These are phyloP conservation scores for Zoanthus sociatus DNA, from an alignment of 92 coral and sea anemone species.

Conservation along the genomic window DNA sequence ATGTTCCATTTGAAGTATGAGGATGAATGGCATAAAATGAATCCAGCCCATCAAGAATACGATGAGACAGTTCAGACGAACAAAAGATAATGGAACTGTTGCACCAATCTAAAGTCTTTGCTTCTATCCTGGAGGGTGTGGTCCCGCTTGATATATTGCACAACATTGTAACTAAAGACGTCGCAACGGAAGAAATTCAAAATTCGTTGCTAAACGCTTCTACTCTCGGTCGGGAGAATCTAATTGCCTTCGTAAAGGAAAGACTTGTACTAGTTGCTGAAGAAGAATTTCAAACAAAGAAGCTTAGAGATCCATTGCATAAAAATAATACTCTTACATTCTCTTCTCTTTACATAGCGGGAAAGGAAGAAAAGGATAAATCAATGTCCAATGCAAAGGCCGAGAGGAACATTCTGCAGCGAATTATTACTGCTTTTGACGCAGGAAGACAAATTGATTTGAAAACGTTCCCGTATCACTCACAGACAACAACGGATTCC, in stretches of 20 bases:
- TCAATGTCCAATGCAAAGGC: neutral
- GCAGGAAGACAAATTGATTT: conserved; percentile 9
- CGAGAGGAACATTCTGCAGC: conserved; percentile 26
- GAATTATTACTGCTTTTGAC: conserved; percentile 11
- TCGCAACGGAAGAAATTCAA: conserved; percentile 56
- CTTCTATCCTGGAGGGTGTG: neutral
- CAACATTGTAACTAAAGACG: conserved; percentile 62
- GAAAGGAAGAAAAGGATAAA: conserved; percentile 1
- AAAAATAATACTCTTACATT: conserved; percentile 71
- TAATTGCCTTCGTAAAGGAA: conserved; percentile 47
- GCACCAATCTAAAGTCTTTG: conserved; percentile 13
- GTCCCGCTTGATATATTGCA: conserved; percentile 21
- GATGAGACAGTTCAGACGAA: conserved; percentile 33
- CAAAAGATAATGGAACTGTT: conserved; percentile 43
- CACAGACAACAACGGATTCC: conserved; percentile 63
- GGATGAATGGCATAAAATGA: conserved; percentile 25
- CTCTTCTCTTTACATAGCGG: neutral
- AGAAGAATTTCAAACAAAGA: neutral
- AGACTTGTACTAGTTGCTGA: conserved; percentile 33
- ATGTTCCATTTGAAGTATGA: conserved; percentile 28
- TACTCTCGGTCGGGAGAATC: conserved; percentile 47
- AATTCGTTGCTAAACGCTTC: conserved; percentile 48
- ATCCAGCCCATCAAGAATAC: conserved; percentile 24
- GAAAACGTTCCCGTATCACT: conserved; percentile 57
- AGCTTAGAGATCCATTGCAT: conserved; percentile 64